Conservation (phyloP, 2,113 vertebrate genomes). For the Pavo muticus region DNA sequence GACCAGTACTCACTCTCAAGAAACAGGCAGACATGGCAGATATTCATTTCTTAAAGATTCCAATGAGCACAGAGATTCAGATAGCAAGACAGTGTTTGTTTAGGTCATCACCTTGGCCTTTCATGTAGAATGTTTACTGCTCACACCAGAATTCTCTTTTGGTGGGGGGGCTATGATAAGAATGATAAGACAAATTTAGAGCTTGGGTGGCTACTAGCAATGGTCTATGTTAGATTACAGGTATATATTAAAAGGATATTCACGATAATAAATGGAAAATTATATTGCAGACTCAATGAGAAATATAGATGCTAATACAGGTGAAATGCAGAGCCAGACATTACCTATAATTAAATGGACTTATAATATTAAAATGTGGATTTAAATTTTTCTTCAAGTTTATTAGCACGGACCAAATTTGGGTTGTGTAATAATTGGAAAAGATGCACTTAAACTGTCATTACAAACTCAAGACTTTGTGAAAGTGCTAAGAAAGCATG, state of each 20-base stretch:
- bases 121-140: constrained; percentile 31
- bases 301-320: constrained; percentile 78
- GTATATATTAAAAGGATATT: constrained; percentile 67
- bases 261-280: constrained; percentile 73
- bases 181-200: constrained; percentile 73
- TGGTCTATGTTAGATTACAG: constrained; percentile 58
- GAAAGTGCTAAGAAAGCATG: constrained; percentile 49
- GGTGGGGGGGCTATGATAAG: constrained; percentile 65
- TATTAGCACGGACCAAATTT: constrained; percentile 67
- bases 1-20: constrained; percentile 22
- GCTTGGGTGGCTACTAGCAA: constrained; percentile 54
- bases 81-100: constrained; percentile 43
- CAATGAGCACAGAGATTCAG: constrained; percentile 31
- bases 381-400: constrained; percentile 73
- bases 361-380: constrained; percentile 79
- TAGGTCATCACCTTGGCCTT: constrained; percentile 23
- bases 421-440: constrained; percentile 56
- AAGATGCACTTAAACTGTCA: constrained; percentile 46
- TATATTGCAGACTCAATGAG: constrained; percentile 72
- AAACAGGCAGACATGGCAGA: constrained; percentile 19
- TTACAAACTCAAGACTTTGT: constrained; percentile 50
- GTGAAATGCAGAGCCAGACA: constrained; percentile 74
- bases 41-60: constrained; percentile 58
- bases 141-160: constrained; percentile 55
- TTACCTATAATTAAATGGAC: constrained; percentile 80